Conservation (phyloP, 1,140 invertebrate genomes). For the Drosophila kurseongensis region DNA sequence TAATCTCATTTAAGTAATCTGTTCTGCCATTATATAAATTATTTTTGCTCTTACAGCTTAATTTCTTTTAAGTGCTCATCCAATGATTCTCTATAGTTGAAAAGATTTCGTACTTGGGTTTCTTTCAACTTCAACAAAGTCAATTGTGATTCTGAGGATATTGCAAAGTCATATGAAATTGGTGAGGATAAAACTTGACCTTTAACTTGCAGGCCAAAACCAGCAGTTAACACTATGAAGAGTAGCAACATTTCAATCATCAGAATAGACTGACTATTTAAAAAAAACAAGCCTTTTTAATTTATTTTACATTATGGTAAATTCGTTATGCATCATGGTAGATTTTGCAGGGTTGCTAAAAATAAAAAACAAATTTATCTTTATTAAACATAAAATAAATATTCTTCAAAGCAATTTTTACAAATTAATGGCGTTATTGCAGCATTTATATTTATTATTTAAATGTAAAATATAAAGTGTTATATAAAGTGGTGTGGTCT, state of each 20-base stretch:
- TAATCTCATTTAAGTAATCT: no score
- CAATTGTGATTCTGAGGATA: constrained; percentile 22
- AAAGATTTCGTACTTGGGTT: constrained; percentile 14
- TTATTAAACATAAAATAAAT: neutral
- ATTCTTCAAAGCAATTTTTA: neutral
- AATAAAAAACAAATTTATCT: neutral
- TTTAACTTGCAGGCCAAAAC: neutral
- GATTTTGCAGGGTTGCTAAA: neutral
- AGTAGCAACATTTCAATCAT: neutral
- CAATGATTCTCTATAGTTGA: constrained; percentile 17
- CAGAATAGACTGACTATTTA: neutral
- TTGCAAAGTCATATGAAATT: constrained; percentile 1
- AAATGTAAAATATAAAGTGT: no score
- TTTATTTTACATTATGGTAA: neutral
- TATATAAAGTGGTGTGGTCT: no score
- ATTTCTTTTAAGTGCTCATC: neutral
- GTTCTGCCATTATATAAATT: no score
- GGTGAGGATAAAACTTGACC: neutral
- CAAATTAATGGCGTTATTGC: no score
- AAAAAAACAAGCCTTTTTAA: neutral
- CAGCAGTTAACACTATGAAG: neutral
- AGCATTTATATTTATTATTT: no score
- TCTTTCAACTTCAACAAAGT: constrained; percentile 4
- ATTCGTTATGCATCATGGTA: constrained; percentile 1
- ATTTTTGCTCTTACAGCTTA: neutral